These are phyloP conservation scores for Eurypyga helias DNA, from an alignment of 2,113 vertebrate genomes.

Conservation along the genomic window DNA sequence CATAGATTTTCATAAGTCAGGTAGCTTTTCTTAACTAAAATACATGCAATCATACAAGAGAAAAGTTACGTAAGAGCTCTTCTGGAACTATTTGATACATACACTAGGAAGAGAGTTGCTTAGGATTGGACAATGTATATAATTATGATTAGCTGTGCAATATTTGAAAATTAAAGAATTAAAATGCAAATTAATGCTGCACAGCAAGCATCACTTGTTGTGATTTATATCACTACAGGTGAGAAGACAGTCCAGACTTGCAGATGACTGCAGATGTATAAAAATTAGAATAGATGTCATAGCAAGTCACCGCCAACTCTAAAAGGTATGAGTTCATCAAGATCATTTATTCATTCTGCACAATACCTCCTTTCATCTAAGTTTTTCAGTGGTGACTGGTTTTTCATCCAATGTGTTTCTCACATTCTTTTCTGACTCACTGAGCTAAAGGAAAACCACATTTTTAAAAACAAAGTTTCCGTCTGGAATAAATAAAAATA, in stretches of 20 bases:
- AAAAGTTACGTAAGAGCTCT: not conserved
- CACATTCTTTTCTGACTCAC: not conserved
- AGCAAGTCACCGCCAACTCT: not conserved
- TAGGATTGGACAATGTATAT: not conserved
- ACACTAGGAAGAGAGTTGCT: not conserved
- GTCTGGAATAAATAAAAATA: conserved; percentile 13
- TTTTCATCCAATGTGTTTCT: not conserved
- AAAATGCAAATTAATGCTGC: conserved; percentile 30
- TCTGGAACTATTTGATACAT: not conserved
- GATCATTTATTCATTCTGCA: not conserved
- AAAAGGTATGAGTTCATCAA: not conserved
- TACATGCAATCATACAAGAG: not conserved
- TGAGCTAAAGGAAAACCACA: not conserved
- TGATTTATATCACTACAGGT: conserved; percentile 46
- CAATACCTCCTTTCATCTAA: not conserved
- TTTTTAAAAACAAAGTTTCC: not conserved
- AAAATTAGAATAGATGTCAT: conserved; percentile 14
- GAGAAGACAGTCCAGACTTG: conserved; percentile 39
- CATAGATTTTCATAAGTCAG: not conserved
- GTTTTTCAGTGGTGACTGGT: not conserved
- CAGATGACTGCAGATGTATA: conserved; percentile 6
- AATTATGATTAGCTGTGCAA: not conserved
- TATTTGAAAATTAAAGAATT: not conserved
- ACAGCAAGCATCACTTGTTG: not conserved
- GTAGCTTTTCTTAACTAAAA: not conserved